These are phyloP conservation scores for Sturnus vulgaris DNA, from an alignment of 2,113 vertebrate species.

Conservation along the genomic window DNA sequence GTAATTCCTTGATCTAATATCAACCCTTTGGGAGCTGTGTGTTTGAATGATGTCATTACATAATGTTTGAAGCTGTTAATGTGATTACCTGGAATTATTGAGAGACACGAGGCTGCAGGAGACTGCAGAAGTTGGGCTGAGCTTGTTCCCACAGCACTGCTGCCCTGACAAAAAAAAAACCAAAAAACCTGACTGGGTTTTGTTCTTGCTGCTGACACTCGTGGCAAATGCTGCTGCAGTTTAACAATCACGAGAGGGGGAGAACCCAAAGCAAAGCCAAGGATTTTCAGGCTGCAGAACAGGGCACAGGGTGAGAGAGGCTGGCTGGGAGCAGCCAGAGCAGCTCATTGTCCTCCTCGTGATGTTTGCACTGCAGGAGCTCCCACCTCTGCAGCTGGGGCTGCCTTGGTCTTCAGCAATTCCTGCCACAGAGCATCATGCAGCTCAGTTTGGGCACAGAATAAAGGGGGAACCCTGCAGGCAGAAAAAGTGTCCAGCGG, in stretches of 20 bases:
- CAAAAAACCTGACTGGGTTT: not conserved
- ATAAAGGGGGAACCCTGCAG: not conserved
- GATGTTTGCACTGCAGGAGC: too few species aligned
- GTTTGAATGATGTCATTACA: slow-evolving; percentile 61
- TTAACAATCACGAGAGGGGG: not conserved
- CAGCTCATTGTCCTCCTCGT: not conserved
- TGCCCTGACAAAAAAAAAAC: not conserved
- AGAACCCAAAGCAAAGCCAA: not conserved
- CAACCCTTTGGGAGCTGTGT: slow-evolving; percentile 52
- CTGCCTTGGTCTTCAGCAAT: not conserved
- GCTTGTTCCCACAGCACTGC: not conserved
- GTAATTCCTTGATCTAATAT: slow-evolving; percentile 39
- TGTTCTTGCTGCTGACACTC: not conserved
- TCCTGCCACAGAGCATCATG: not conserved
- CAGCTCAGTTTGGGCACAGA: not conserved
- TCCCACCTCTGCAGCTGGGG: not conserved
- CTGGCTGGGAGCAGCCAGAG: not conserved
- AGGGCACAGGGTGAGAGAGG: accelerated
- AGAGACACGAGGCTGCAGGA: not conserved
- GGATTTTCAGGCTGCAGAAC: not conserved
- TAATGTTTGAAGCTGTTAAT: slow-evolving; percentile 42
- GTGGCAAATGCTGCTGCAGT: not conserved
- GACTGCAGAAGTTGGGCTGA: not conserved
- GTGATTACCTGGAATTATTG: slow-evolving; percentile 48
- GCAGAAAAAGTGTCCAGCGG: not conserved